Conservation (phyloP, 2,113 vertebrate species). For the Theristicus caerulescens region DNA sequence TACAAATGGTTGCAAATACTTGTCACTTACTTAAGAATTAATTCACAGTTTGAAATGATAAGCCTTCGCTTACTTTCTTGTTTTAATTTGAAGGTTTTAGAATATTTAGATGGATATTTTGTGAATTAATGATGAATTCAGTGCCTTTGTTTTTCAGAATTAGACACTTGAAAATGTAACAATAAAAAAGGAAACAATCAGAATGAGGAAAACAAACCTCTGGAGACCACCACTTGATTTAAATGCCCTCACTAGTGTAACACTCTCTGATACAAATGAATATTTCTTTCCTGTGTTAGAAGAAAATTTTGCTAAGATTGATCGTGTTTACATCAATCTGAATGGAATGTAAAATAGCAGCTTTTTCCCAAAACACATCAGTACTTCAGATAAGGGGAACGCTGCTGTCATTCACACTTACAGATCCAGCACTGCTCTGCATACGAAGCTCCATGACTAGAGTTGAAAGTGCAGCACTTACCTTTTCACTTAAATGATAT, state of each 20-base stretch:
- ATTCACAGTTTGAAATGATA: not conserved
- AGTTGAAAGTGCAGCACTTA: not conserved
- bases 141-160: not conserved
- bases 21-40: not conserved
- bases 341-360: not conserved
- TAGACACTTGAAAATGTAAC: not conserved
- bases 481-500: not conserved
- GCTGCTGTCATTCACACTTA: not conserved
- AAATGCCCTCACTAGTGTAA: not conserved
- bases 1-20: not conserved
- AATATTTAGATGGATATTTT: not conserved
- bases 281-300: not conserved
- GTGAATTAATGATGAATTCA: not conserved
- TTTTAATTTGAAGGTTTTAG: not conserved
- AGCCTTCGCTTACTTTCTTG: not conserved
- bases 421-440: not conserved
- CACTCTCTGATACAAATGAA: fast-evolving
- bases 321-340: not conserved
- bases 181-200: not conserved
- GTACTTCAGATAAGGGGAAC: not conserved
- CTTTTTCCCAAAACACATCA: not conserved
- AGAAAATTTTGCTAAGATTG: not conserved
- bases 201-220: not conserved
- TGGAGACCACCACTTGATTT: not conserved
- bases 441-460: not conserved